Evolutionary conservation across 2,888 invertebrate species (phyloP).

Genomic region (Aleiodes testaceus): DNA sequence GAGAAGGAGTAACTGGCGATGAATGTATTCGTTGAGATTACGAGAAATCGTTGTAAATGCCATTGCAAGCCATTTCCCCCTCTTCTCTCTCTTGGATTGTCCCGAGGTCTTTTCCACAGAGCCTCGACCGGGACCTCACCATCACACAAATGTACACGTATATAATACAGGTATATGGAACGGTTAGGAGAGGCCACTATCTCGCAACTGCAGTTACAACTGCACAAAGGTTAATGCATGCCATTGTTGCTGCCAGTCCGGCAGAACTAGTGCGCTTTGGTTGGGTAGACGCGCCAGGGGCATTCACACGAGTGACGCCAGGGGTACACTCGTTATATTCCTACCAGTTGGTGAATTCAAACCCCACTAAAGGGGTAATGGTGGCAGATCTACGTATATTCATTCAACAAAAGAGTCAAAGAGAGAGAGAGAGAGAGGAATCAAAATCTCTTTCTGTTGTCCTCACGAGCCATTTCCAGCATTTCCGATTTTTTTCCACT

Average conservation of each 20-base stretch:
- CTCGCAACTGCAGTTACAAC: slow-evolving; percentile 72
- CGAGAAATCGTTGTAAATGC: slow-evolving; percentile 71
- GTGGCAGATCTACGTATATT: slow-evolving; percentile 9
- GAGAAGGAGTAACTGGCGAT: slow-evolving; percentile 58
- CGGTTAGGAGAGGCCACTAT: slow-evolving; percentile 58
- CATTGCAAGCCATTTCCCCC: slow-evolving; percentile 50
- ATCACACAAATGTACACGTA: slow-evolving; percentile 28
- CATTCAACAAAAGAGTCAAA: neutral
- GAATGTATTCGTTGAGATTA: slow-evolving; percentile 71
- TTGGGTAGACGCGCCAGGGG: slow-evolving; percentile 48
- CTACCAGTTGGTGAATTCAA: slow-evolving; percentile 32
- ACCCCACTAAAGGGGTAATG: slow-evolving; percentile 13
- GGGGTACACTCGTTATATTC: slow-evolving; percentile 45
- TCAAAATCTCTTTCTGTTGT: neutral
- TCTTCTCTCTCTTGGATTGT: slow-evolving; percentile 31
- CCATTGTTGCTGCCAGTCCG: slow-evolving; percentile 69
- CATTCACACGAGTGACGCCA: slow-evolving; percentile 54
- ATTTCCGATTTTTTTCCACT: slow-evolving; percentile 14
- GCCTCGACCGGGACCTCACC: slow-evolving; percentile 32
- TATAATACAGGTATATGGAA: too few relatives aligned
- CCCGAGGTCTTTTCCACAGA: slow-evolving; percentile 10
- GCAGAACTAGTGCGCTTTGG: slow-evolving; percentile 67
- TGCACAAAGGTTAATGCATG: slow-evolving; percentile 72
- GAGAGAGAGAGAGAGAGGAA: neutral
- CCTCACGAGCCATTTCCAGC: slow-evolving; percentile 22